These are phyloP conservation scores for Corythucha ciliata DNA, from an alignment of 2,888 invertebrate species.

Conservation along the genomic window DNA sequence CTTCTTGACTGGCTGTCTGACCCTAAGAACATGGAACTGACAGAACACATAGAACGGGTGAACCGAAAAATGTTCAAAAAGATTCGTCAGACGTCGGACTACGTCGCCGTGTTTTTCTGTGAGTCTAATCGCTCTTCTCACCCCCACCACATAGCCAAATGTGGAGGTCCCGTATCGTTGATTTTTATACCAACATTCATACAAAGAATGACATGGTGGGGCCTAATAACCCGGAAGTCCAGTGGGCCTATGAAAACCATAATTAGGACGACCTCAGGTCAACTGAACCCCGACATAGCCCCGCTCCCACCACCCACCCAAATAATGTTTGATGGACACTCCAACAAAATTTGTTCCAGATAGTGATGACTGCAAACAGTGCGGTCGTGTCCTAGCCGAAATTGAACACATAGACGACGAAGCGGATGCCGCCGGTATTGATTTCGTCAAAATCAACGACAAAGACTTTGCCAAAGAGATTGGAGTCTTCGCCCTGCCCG, in stretches of 20 bases:
- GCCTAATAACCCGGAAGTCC: too few relatives aligned
- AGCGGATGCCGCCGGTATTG: constrained; percentile 79
- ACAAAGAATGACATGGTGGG: too few relatives aligned
- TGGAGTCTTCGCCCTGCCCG: constrained; percentile 84
- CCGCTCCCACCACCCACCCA: too few relatives aligned
- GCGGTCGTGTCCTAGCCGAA: constrained; percentile 74
- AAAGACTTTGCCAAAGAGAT: constrained; percentile 74
- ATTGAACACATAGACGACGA: constrained; percentile 92
- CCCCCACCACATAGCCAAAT: too few relatives aligned
- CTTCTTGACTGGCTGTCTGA: constrained; percentile 86
- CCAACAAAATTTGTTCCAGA: constrained; percentile 54
- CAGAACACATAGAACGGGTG: constrained; percentile 84
- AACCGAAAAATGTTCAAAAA: constrained; percentile 89
- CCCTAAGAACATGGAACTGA: constrained; percentile 88
- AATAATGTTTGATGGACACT: too few relatives aligned
- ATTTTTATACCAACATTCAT: too few relatives aligned
- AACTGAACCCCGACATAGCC: too few relatives aligned
- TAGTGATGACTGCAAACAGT: constrained; percentile 91
- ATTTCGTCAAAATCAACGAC: constrained; percentile 87
- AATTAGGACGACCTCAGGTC: too few relatives aligned
- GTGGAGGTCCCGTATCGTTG: too few relatives aligned
- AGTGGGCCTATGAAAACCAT: too few relatives aligned
- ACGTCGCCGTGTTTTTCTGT: constrained; percentile 89
- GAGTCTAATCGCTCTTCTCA: constrained; percentile 46
- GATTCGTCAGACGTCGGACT: constrained; percentile 77